Evolutionary conservation across 1,140 invertebrate species (phyloP), one percentile per base, ranked within the genome.

Genomic region (Drosophila yakuba): DNA sequence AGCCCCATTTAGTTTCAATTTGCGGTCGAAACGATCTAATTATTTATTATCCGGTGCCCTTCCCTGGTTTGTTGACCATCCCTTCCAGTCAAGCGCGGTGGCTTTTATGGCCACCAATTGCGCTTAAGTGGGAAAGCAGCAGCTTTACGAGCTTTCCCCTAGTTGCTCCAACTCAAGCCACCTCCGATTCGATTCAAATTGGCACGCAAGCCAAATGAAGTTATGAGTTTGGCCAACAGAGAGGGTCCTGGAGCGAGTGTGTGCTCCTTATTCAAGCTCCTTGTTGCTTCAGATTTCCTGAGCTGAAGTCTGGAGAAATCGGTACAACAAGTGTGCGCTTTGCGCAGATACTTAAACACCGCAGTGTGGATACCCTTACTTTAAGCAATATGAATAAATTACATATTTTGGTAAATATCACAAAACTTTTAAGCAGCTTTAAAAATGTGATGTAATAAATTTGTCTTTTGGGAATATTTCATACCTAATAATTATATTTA

Each of bases 31-130:
- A 57, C 80, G 54, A 74, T 80, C 77, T 84, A 89, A 89, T 89
- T 89, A 86, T 84, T 89, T 86, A 88, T 78, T 74, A 86, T 50
- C 55, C 43, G 8, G 1, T 50, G 35, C 35, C 36, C 55, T 32
- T 52, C 69, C 69, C 32, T 50, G 69, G 38, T 76, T 73, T 78
- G 59, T 51, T 39, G 15, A 17, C 60, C 47, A 38, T 5, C 8
- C 39, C 28, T 47, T 41, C 56, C 39, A 48, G 51, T 25, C 61
- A 39, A 44, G 48, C 35, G 67, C 58, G 56, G 61, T 61, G 67
- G 74, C 72, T 79, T 89, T 89, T 88, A 88, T 88, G 84, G 73
- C 80, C 85, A 80, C 76, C 84, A 89, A 88, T 89, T 88, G 84
- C 76, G 76, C 84, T 80, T 89, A 89, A 88, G 84, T 88, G 78